Evolutionary conservation across 2,888 invertebrate genomes (phyloP), one percentile per base, ranked within the genome.

Genomic region (Drosophila anceps): DNA sequence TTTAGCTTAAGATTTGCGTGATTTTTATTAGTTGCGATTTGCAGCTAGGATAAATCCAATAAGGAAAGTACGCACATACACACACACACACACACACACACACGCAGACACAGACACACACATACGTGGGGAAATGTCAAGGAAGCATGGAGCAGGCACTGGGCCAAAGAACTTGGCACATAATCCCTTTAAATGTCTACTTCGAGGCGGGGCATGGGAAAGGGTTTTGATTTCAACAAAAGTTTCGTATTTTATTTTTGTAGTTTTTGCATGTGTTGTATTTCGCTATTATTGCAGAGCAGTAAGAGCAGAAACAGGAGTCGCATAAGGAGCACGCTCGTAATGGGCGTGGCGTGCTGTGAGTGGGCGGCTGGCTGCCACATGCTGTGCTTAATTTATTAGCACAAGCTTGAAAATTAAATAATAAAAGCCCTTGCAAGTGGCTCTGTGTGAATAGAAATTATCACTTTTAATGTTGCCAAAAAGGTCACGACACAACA

Each of bases 391-490:
- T 58, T 88, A 84, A 84, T 84, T 84, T 84, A 84, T 84, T 85
- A 85, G 86, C 83, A 57, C 71, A 71, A 82, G 88, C 75, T 69
- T 57, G 63, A 58, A 84, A 84, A 84, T 84, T 89, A 84, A 84
- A 89, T 90, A 84, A 89, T 84, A 84, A 89, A 89, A 84, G 85
- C 88, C 81, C 53, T 66, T 72, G 67, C 87, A 87, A 88, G 86
- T 80, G 70, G 83, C 86, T 75, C 73, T 53, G 71, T 69, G 78
- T 61, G 85, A 82, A 78, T 73, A 72, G 85, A 82, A 89, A 89
- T 84, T 89, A 84, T 84, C 84, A 84, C 88, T 80, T 81, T 85
- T 77, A 89, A 88, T 89, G 84, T 85, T 84, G 84, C 84, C 84
- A 84, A 84, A 84, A 88, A 88, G 84, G 90, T 88, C 84, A 84